These are phyloP conservation scores for Cremastobaeus sp. DNA, from an alignment of 2,888 invertebrate genomes.

Conservation along the genomic window DNA sequence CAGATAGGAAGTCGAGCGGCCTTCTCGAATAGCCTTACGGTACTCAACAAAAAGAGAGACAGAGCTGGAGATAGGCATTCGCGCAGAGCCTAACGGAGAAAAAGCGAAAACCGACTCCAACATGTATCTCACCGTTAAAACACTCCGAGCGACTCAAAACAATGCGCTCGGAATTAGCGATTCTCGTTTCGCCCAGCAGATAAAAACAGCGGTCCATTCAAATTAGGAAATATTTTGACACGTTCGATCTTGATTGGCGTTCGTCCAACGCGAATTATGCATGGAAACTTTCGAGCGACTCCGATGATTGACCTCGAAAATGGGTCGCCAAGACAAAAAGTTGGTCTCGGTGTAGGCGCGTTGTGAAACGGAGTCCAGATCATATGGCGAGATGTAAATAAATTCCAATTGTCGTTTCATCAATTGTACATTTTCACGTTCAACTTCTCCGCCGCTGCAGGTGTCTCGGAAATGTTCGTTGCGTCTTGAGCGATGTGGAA, in stretches of 20 bases:
- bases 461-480: conserved; percentile 25
- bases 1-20: conserved; percentile 54
- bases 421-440: background rate
- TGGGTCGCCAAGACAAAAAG: conserved; percentile 18
- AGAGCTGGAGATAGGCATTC: conserved; percentile 18
- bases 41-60: conserved; percentile 46
- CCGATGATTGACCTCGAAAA: conserved; percentile 25
- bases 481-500: conserved; percentile 16
- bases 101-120: conserved; percentile 32
- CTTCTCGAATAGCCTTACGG: conserved; percentile 57
- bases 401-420: conserved; percentile 16
- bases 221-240: background rate
- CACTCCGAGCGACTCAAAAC: too few species aligned
- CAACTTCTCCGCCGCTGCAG: conserved; percentile 10
- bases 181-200: too few species aligned
- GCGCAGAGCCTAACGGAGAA: conserved; percentile 31
- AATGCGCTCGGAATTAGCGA: background rate
- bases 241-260: background rate
- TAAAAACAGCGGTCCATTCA: too few species aligned
- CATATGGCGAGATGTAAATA: conserved; percentile 22
- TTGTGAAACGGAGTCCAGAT: conserved; percentile 25
- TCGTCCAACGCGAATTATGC: too few species aligned
- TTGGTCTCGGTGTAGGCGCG: background rate
- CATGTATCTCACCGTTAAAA: too few species aligned
- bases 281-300: too few species aligned